Base-by-base conservation (phyloP, 2,888 invertebrate genomes). In the Subacronicta megacephala region DNA sequence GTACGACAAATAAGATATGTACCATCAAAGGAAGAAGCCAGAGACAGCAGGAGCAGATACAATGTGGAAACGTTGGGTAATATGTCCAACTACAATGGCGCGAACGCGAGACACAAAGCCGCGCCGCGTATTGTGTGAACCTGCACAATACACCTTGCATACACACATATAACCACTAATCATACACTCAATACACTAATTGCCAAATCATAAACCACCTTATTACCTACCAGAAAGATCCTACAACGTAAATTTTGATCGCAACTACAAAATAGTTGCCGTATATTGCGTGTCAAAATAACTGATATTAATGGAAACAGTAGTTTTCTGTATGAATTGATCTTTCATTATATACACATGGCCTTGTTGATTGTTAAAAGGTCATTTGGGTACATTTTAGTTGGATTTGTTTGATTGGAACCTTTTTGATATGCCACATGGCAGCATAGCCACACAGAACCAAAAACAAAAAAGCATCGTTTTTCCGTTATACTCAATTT, bases 11-110 rank as follows among this genome's bases (percentile, higher is more conserved):
- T 85, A 89, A 89, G 86, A 87, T 85, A 85, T 82, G 83, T 85
- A 83, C 86, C 86, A 85, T 91, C 88, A 90, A 92, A 91, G 85
- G 88, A 90, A 90, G 90, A 89, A 92, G 87, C 87, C 85, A 88
- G 86, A 84, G 83, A 83, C 83, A 81, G 78, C 80, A 84, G 84
- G 83, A 86, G 84, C 79, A 86, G 88, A 88, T 88, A 91, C 92
- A 91, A 90, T 90, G 90, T 90, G 85, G 86, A 87, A 87, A 90
- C 90, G 89, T 90, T 91, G 88, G 88, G 90, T 92, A 93, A 93
- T 92, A 92, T 90, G 92, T 92, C 91, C 85, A 85, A 84, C 84
- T 87, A 93, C 92, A 93, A 92, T 92, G 87, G 90, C 83, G 87
- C 87, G 88, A 90, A 89, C 85, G 86, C 87, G 84, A 78, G 85